Percentiles rank a stretch among this genome's conserved stretches.
These are phyloP conservation scores for Chamaetylas fuelleborni DNA, from an alignment of 2,113 vertebrate species.

Conservation along the genomic window DNA sequence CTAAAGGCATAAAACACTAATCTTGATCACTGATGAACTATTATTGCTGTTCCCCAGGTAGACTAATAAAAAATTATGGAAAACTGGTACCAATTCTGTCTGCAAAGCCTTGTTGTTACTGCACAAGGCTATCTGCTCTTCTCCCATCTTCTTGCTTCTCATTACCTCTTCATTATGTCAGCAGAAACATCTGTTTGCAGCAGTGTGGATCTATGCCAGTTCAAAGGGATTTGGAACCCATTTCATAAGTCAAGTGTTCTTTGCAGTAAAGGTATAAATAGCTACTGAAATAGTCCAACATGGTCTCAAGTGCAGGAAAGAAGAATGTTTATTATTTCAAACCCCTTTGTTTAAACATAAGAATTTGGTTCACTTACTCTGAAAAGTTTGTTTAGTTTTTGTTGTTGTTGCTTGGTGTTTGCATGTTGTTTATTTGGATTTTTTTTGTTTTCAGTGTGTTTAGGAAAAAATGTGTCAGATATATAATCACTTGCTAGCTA, in stretches of 20 bases:
- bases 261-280: not conserved
- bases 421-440: not conserved
- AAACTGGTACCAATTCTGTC: not conserved
- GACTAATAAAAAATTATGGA: not conserved
- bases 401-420: not conserved
- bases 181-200: not conserved
- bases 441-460: not conserved
- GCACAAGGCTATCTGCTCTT: not conserved
- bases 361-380: not conserved
- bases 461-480: not conserved
- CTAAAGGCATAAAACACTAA: not conserved
- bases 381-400: not conserved
- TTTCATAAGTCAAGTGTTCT: not conserved
- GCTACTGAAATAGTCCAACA: not conserved
- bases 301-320: not conserved
- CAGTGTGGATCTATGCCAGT: not conserved
- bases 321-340: not conserved
- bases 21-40: not conserved
- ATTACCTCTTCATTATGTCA: not conserved
- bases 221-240: not conserved
- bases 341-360: not conserved
- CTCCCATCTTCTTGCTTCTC: not conserved
- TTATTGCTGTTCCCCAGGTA: not conserved
- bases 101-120: not conserved
- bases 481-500: not conserved